Conservation (phyloP, 2,797 vertebrate genomes). For the Borostomias antarcticus region DNA sequence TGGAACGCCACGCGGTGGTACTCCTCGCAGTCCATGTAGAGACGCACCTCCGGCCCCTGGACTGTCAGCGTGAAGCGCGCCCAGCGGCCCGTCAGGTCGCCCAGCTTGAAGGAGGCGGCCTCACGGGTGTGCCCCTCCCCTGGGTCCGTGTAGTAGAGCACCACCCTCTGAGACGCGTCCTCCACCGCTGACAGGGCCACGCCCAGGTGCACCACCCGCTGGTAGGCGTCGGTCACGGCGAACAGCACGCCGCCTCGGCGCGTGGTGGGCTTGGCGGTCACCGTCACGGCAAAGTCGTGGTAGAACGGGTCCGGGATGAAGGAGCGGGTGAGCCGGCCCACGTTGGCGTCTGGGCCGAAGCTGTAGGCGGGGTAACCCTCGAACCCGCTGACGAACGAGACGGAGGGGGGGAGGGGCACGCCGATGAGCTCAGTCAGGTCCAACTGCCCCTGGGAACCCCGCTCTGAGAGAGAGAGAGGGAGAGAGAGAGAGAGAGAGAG, state of each 20-base stretch:
- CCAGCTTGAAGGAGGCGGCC: constrained; percentile 89
- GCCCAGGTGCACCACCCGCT: constrained; percentile 90
- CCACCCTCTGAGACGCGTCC: constrained; percentile 83
- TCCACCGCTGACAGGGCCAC: constrained; percentile 84
- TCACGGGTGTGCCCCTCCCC: constrained; percentile 78
- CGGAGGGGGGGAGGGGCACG: constrained; percentile 89
- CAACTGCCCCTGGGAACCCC: constrained; percentile 72
- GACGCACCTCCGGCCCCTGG: constrained; percentile 80
- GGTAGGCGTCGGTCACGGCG: constrained; percentile 88
- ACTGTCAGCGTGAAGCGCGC: constrained; percentile 84
- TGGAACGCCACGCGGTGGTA: constrained; percentile 80
- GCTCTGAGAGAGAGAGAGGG: constrained; percentile 66
- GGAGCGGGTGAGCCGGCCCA: constrained; percentile 87
- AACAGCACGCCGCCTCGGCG: constrained; percentile 85
- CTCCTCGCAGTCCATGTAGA: constrained; percentile 93
- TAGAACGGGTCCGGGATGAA: constrained; percentile 87
- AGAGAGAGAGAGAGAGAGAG: not conserved
- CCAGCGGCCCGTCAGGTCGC: constrained; percentile 89
- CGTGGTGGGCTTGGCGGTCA: constrained; percentile 83
- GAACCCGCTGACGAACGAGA: constrained; percentile 92
- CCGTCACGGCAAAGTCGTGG: constrained; percentile 83
- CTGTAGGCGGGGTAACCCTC: constrained; percentile 94
- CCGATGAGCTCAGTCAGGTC: constrained; percentile 94
- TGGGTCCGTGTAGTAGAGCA: constrained; percentile 89
- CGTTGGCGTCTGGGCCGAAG: constrained; percentile 86